Conservation (phyloP, 1,140 invertebrate species). For the Bombus sylvicola region DNA sequence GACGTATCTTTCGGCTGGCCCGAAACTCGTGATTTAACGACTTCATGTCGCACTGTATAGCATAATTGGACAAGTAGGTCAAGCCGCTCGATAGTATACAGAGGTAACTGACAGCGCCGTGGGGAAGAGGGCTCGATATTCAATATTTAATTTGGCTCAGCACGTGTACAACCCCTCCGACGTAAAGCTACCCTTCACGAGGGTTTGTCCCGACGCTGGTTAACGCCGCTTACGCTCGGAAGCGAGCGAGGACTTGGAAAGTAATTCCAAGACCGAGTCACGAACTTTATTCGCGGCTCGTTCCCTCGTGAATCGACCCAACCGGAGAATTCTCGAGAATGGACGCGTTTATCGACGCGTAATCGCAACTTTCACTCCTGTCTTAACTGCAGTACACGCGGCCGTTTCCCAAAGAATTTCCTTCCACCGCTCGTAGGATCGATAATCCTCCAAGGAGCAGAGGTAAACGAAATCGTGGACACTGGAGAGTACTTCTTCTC, state of each 20-base stretch:
- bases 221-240: constrained; percentile 19
- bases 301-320: background rate
- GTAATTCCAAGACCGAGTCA: constrained; percentile 35
- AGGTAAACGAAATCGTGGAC: background rate
- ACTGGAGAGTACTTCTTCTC: background rate
- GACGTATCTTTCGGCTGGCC: background rate
- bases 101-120: constrained; percentile 19
- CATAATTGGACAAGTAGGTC: constrained; percentile 72
- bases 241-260: constrained; percentile 2
- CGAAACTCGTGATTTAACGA: constrained; percentile 50
- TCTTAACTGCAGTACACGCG: background rate
- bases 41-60: constrained; percentile 21
- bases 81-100: constrained; percentile 41
- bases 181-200: constrained; percentile 13
- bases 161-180: constrained; percentile 23
- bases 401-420: background rate
- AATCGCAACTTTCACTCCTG: constrained; percentile 18
- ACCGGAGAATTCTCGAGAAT: background rate
- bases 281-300: background rate
- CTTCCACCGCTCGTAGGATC: background rate
- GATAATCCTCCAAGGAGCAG: background rate
- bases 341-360: background rate
- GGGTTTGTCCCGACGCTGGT: constrained; percentile 11
- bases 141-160: constrained; percentile 73
- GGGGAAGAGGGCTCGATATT: constrained; percentile 67